phyloP scores from a whole-genome alignment of 2,797 vertebrate genomes.

The Oreortyx pictus region DNA sequence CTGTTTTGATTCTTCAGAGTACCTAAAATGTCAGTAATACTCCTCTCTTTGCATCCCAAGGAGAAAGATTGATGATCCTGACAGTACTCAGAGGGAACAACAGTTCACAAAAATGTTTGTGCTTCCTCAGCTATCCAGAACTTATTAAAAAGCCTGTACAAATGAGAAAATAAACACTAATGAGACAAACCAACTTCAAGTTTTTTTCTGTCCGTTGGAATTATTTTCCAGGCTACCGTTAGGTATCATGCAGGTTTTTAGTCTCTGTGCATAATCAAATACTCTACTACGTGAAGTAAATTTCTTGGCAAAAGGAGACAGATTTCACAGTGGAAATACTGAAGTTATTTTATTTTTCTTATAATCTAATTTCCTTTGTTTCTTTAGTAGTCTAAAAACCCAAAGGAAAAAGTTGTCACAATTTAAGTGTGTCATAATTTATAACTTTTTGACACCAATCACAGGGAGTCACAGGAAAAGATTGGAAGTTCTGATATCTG shows the following conservation, averaged over 20 bases:
- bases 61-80: neutral
- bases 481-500: neutral
- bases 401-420: neutral
- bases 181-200: constrained; percentile 1
- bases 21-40: neutral
- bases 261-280: constrained; percentile 6
- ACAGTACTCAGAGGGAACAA: neutral
- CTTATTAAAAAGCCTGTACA: neutral
- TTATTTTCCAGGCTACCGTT: neutral
- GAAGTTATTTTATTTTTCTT: constrained; percentile 36
- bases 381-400: constrained; percentile 13
- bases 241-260: neutral
- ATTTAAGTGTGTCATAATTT: neutral
- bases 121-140: neutral
- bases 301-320: constrained; percentile 26
- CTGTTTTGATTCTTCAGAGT: neutral
- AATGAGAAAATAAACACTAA: neutral
- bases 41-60: neutral
- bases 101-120: neutral
- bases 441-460: constrained; percentile 31
- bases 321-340: constrained; percentile 34
- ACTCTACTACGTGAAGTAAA: neutral
- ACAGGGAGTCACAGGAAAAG: constrained; percentile 5
- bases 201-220: neutral
- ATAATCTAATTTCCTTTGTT: constrained; percentile 35